These are phyloP conservation scores for Pseudorasbora parva DNA, from an alignment of 2,113 vertebrate genomes.

Conservation along the genomic window DNA sequence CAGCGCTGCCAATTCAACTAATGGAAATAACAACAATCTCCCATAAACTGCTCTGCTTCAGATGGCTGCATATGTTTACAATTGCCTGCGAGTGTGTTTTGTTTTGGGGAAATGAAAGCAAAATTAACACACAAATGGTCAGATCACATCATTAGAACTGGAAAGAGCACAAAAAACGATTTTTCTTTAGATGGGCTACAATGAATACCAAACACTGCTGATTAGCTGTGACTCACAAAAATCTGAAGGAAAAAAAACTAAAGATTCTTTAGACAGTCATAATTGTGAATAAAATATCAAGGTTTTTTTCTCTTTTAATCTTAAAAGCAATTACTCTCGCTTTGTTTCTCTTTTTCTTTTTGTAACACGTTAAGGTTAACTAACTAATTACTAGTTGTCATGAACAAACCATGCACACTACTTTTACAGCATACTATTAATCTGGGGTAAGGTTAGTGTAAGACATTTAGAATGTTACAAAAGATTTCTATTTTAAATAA, in stretches of 20 bases:
- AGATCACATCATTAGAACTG: slow-evolving; percentile 7
- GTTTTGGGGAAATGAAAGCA: slow-evolving; percentile 6
- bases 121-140: slow-evolving; percentile 17
- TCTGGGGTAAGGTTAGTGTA: neutral
- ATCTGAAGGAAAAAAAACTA: neutral
- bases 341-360: neutral
- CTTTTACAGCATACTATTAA: neutral
- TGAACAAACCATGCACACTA: neutral
- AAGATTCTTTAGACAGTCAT: neutral
- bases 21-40: slow-evolving; percentile 35
- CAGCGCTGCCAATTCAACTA: slow-evolving; percentile 26
- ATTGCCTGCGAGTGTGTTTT: slow-evolving; percentile 1
- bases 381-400: neutral
- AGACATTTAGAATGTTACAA: neutral
- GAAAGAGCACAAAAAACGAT: neutral
- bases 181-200: slow-evolving; percentile 7
- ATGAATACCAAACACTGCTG: neutral
- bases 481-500: neutral
- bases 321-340: neutral
- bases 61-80: slow-evolving; percentile 26
- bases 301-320: neutral
- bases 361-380: neutral
- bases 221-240: neutral
- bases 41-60: slow-evolving; percentile 27
- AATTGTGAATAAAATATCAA: neutral